Conservation (phyloP, 2,797 vertebrate species). For the Fratercula arctica region DNA sequence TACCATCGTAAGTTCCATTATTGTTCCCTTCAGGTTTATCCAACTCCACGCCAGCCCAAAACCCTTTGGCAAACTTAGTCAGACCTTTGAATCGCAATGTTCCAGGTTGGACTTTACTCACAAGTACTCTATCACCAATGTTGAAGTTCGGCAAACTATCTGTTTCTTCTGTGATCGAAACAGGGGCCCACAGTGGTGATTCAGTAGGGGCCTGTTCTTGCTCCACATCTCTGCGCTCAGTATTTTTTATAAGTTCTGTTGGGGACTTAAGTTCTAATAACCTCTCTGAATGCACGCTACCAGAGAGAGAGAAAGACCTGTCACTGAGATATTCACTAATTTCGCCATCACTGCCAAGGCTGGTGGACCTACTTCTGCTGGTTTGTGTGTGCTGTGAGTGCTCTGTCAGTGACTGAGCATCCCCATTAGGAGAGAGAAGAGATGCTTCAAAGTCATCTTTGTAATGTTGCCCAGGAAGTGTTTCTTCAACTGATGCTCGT, state of each 20-base stretch:
- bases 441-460: slow-evolving; percentile 83
- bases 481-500: slow-evolving; percentile 57
- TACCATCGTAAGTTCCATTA: slow-evolving; percentile 88
- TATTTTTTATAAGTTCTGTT: slow-evolving; percentile 70
- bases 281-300: slow-evolving; percentile 73
- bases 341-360: slow-evolving; percentile 81
- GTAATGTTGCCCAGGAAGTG: slow-evolving; percentile 50
- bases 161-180: not conserved
- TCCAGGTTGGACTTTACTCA: slow-evolving; percentile 92
- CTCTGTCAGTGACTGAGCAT: slow-evolving; percentile 40
- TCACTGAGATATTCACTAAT: slow-evolving; percentile 85
- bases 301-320: slow-evolving; percentile 72
- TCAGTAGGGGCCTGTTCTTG: slow-evolving; percentile 36
- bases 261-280: slow-evolving; percentile 80
- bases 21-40: slow-evolving; percentile 95
- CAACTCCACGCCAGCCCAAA: slow-evolving; percentile 97
- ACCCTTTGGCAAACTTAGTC: slow-evolving; percentile 91
- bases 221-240: slow-evolving; percentile 72
- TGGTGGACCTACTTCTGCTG: slow-evolving; percentile 59
- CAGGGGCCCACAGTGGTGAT: slow-evolving; percentile 52
- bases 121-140: slow-evolving; percentile 91
- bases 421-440: slow-evolving; percentile 64
- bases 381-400: slow-evolving; percentile 22
- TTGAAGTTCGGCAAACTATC: slow-evolving; percentile 84
- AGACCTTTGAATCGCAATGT: slow-evolving; percentile 91